These are phyloP conservation scores for Falcunculus frontatus DNA, from an alignment of 2,113 vertebrate species.

Conservation along the genomic window DNA sequence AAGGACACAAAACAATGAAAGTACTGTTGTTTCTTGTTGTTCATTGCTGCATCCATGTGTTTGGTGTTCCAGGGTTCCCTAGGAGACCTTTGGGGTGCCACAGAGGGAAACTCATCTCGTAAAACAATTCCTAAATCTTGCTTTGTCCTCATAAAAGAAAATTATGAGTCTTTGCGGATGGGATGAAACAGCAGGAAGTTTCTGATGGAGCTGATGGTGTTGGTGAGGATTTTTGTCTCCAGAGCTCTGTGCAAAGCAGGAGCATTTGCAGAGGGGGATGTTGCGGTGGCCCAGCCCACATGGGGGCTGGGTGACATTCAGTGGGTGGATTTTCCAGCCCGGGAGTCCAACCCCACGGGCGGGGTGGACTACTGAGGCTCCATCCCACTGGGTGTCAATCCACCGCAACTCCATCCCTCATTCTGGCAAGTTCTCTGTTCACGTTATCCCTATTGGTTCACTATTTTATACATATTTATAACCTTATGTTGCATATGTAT, in stretches of 20 bases:
- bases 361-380: no score
- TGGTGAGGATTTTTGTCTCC: background rate
- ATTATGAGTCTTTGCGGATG: background rate
- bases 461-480: no score
- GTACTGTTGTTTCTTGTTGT: background rate
- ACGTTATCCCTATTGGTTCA: no score
- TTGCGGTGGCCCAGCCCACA: no score
- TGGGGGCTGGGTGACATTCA: no score
- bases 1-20: slow-evolving; percentile 10
- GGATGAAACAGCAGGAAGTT: background rate
- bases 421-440: no score
- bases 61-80: background rate
- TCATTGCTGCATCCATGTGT: slow-evolving; percentile 38
- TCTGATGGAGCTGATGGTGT: background rate
- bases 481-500: no score
- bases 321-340: no score
- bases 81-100: background rate
- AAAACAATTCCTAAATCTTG: background rate
- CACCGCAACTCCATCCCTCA: no score
- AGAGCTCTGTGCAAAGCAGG: background rate
- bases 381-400: no score
- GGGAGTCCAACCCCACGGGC: no score
- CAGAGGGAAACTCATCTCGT: background rate
- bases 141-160: background rate
- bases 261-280: background rate